A percentile compares a stretch with the other conserved stretches of the same genome.
Conservation (phyloP, 2,113 vertebrate species). For the Potamarius usumacintae region DNA sequence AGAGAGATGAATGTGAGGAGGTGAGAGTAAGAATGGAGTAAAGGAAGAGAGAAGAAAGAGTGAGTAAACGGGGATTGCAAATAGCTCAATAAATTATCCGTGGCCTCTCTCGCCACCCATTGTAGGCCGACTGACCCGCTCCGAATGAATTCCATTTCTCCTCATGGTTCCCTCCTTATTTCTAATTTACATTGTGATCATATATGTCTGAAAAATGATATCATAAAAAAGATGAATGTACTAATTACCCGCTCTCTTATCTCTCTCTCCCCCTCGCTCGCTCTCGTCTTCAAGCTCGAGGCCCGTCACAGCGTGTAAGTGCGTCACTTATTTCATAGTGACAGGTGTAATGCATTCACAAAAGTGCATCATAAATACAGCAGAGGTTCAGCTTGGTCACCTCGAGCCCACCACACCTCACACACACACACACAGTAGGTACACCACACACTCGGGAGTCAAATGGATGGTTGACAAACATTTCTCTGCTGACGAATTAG, state of each 20-base stretch:
- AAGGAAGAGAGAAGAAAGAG: constrained; percentile 61
- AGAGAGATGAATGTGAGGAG: constrained; percentile 11
- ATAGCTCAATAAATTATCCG: constrained; percentile 96
- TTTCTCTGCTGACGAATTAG: constrained; percentile 96
- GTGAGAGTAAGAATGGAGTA: background rate
- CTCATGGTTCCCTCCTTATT: constrained; percentile 94
- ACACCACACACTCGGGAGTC: constrained; percentile 77
- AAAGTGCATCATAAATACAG: constrained; percentile 99
- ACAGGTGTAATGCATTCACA: constrained; percentile 99
- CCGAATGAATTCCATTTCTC: constrained; percentile 99
- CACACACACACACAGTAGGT: constrained; percentile 66
- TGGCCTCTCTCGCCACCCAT: constrained; percentile 92
- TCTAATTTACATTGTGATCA: constrained; percentile 99
- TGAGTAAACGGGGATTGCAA: constrained; percentile 67
- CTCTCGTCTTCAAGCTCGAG: constrained; percentile 78
- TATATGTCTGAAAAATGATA: constrained; percentile 99
- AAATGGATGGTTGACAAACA: constrained; percentile 98
- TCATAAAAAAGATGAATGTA: constrained; percentile 99
- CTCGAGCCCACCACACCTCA: constrained; percentile 77
- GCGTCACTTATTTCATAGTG: constrained; percentile 99
- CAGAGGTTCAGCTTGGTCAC: constrained; percentile 92
- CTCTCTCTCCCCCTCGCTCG: constrained; percentile 90
- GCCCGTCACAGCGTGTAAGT: constrained; percentile 80
- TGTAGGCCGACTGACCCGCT: constrained; percentile 96
- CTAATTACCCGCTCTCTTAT: constrained; percentile 99